Evolutionary conservation across 2,113 vertebrate species (phyloP), one percentile per base, ranked within the genome.

Genomic region (Salvator merianae): DNA sequence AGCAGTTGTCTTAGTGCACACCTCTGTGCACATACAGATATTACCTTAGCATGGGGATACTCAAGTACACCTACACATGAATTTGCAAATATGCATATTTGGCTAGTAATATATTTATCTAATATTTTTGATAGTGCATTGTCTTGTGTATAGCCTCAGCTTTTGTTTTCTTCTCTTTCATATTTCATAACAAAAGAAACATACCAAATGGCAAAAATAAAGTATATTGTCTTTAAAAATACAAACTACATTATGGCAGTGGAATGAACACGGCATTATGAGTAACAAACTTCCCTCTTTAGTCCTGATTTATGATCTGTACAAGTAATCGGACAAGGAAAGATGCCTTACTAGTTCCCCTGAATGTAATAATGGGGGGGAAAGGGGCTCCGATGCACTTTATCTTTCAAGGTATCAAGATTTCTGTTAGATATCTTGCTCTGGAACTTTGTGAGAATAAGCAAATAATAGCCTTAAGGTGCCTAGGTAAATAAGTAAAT

Each of bases 351-450:
- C 81, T 26, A 43, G 50, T 5, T 62, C 82, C 13, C 83, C 1
- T 84, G n/a, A 72, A 47, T 70, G 24, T 79, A 85, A 53, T 55
- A 88, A 72, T 82, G 88, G 38, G 38, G 38, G 38, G 28, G 55
- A 55, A 0, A 0, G 16, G 89, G 59, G 73, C 59, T 79, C 16
- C 83, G 77, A 62, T 47, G 77, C 0, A 0, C 26, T 84, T 87
- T 79, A 75, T 88, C 69, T 91, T 89, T 81, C 81, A 40, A 82
- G 20, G 3, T 40, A 84, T 85, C 70, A 76, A 62, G 55, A 76
- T 88, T 82, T 82, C 28, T 59, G 22, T 63, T 87, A 55, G 47
- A 38, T 82, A 89, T 69, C 73, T 10, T 73, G 84, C 85, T 76
- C 36, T 88, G 26, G 66, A 84, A 62, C 50, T n/a, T 2, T 77